Base-by-base conservation (phyloP, 2,113 vertebrate species). In the Phrynocephalus versicolor region DNA sequence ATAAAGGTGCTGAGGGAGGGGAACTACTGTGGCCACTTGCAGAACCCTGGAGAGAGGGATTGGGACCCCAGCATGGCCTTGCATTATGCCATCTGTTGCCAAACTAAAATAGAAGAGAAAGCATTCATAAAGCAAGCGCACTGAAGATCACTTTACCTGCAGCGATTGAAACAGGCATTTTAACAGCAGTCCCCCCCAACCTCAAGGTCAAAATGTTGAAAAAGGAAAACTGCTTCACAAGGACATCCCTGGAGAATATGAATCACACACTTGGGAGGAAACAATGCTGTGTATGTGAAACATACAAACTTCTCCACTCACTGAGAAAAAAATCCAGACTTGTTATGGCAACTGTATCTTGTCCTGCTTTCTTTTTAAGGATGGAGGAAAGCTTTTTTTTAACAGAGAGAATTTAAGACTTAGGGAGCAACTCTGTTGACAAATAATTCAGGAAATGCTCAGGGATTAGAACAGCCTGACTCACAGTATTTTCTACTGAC, bases 391-490 rank as follows among this genome's bases (percentile, higher is more conserved):
- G 79, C 19, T 79, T 14, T 64, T 85, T 18, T 57, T 78, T 9
- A 87, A 88, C 21, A 25, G 86, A 5, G 21, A 83, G 1, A 70
- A 87, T 82, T 14, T 88, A 23, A 83, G 76, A 81, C 81, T 90
- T 60, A 85, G 45, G 45, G 45, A 51, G 45, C 45, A 51, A 51
- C 45, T 51, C 10, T 10, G 10, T 51, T 51, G 45, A 51, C 45
- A 51, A 51, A 51, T 51, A 51, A 51, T 51, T 6, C 45, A 51
- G 45, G 45, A 5, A 51, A 51, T 51, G 45, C 45, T 51, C 45
- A 51, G 45, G 45, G 45, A 51, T 10, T 51, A 10, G 45, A 51
- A 51, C 45, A 5, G 45, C 10, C 45, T 51, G 45, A 51, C 10
- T 51, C 45, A 51, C 45, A 51, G 45, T 51, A 51, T 51, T 51